These are phyloP conservation scores for Zonitis immaculata DNA, from an alignment of 2,888 invertebrate species.

Conservation along the genomic window DNA sequence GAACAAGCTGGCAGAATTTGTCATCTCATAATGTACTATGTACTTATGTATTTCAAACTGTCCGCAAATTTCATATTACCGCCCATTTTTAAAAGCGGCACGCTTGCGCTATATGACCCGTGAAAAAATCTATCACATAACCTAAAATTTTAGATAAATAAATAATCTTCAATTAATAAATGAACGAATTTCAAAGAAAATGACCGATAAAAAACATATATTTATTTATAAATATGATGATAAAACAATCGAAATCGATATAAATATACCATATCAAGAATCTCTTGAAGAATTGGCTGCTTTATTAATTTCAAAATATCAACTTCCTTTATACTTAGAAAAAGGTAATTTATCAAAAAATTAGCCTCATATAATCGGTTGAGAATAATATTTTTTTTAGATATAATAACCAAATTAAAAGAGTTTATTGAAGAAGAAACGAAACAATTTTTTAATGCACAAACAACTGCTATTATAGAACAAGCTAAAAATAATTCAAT, in stretches of 20 bases:
- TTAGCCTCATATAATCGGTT: not conserved
- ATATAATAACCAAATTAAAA: constrained; percentile 15
- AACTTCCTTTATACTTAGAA: constrained; percentile 42
- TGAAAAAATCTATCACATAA: no score
- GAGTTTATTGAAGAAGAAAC: constrained; percentile 66
- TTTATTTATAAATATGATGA: constrained; percentile 27
- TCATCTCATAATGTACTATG: no score
- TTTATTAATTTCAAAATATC: constrained; percentile 36
- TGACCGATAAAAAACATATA: not conserved
- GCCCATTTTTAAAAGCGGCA: no score
- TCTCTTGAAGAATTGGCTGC: constrained; percentile 39
- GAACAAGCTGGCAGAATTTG: no score
- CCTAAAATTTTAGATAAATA: no score
- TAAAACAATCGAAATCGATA: constrained; percentile 29
- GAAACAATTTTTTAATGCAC: constrained; percentile 61
- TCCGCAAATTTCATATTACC: no score
- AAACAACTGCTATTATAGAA: constrained; percentile 58
- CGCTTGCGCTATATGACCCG: no score
- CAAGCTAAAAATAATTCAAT: constrained; percentile 59
- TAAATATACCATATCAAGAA: constrained; percentile 38
- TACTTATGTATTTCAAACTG: no score
- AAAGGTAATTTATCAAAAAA: constrained; percentile 36
- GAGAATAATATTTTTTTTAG: constrained; percentile 6
- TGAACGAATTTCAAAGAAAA: not conserved
- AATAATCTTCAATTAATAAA: no score